Percentiles rank a stretch among this genome's conserved stretches.
Evolutionary conservation across 2,797 vertebrate genomes (phyloP).

Genomic region (Tolypeutes matacus): DNA sequence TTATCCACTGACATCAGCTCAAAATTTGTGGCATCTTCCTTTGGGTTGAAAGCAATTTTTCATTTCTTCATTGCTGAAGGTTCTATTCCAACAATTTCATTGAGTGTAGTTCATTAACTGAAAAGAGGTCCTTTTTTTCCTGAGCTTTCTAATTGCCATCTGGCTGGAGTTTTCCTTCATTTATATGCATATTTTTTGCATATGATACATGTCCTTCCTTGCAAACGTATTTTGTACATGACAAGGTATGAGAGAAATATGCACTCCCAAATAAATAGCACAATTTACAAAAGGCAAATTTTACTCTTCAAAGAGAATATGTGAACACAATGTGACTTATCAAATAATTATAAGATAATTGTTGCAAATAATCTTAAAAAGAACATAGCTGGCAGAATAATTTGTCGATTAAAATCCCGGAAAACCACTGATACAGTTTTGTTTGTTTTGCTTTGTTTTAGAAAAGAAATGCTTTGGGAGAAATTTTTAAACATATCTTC

Average conservation of each 20-base stretch:
- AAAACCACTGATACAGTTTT: neutral
- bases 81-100: neutral
- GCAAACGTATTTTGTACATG: constrained; percentile 1
- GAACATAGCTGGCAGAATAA: constrained; percentile 19
- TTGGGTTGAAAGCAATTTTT: neutral
- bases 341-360: neutral
- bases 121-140: neutral
- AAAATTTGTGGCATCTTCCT: neutral
- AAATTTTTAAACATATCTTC: neutral
- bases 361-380: constrained; percentile 24
- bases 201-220: neutral
- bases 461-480: neutral
- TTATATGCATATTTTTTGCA: constrained; percentile 26
- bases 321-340: neutral
- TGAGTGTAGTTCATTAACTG: neutral
- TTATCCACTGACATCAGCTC: neutral
- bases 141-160: neutral
- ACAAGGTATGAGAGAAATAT: neutral
- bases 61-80: neutral
- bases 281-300: neutral
- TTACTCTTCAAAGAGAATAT: neutral
- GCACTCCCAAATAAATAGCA: neutral
- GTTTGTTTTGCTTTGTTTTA: constrained; percentile 22
- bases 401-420: neutral
- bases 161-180: neutral